phyloP scores from a whole-genome alignment of 1,140 invertebrate species.

The Ectropis grisescens region DNA sequence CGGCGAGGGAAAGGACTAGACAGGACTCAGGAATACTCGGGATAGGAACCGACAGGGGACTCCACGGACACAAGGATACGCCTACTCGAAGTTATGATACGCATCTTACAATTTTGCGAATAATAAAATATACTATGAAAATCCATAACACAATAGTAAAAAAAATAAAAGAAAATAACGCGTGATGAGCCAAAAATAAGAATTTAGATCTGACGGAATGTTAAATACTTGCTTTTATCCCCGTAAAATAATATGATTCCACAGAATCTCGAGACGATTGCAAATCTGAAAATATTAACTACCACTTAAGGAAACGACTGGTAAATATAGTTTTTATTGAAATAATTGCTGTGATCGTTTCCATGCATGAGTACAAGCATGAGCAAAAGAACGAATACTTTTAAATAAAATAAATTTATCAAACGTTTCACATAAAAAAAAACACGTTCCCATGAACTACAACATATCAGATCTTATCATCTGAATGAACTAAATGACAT shows the following conservation, averaged over 20 bases:
- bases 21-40: slow-evolving; percentile 52
- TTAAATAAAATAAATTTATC: no score
- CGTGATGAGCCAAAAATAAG: slow-evolving; percentile 17
- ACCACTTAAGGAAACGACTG: no score
- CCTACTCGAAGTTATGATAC: slow-evolving; percentile 5
- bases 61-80: slow-evolving; percentile 26
- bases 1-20: slow-evolving; percentile 58
- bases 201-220: slow-evolving; percentile 51
- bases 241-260: slow-evolving; percentile 39
- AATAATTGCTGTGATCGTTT: no score
- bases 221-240: slow-evolving; percentile 43
- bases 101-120: no score
- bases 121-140: slow-evolving; percentile 2
- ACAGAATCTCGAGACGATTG: slow-evolving; percentile 37
- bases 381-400: no score
- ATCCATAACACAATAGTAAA: slow-evolving; percentile 1
- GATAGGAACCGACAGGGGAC: slow-evolving; percentile 39
- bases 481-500: slow-evolving; percentile 47
- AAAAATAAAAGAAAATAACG: slow-evolving; percentile 4
- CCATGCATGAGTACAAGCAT: no score
- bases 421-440: slow-evolving; percentile 48
- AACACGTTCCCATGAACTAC: slow-evolving; percentile 47
- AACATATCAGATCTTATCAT: slow-evolving; percentile 43
- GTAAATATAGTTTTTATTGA: no score
- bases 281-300: no score